Evolutionary conservation across 2,113 vertebrate genomes (phyloP), one percentile per base, ranked within the genome.

Genomic region (Chaenocephalus aceratus): DNA sequence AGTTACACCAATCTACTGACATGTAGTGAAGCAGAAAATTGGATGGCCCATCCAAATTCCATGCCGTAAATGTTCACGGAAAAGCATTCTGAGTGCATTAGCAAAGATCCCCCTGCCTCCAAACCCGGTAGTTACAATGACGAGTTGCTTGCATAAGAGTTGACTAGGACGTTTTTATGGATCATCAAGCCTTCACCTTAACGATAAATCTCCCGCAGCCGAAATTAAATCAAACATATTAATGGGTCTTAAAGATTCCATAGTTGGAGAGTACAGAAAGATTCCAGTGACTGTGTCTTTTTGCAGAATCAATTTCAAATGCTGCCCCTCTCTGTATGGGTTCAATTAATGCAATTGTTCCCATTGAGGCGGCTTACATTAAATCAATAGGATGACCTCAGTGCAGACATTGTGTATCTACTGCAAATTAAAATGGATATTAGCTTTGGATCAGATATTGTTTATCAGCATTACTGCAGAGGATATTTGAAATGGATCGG

Each of bases 341-440:
- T 84, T 89, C 82, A 81, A 71, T 83, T 79, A 71, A 87, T 57
- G 51, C 44, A 60, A 80, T 86, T 83, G 78, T 75, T 66, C 72
- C 66, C 72, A 82, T 82, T 60, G 82, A 85, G 49, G 71, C 63
- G 49, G 64, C 79, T 79, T 67, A 73, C 59, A 76, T 77, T 83
- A 71, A 89, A 92, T 93, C 89, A 75, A 92, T 90, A 75, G 64
- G 84, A 86, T 83, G 84, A 90, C 86, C 85, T 90, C 77, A 41
- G 77, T 54, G 68, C 46, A 84, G 77, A 80, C 71, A 61, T 67
- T 81, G 76, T 83, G 78, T 82, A 79, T 88, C 51, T 73, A 44
- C 72, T 75, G 77, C 81, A 90, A 86, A 91, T 84, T 84, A 73
- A 89, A 92, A 89, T 89, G 70, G 80, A 84, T 88, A 91, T 90